A percentile compares a stretch with the other conserved stretches of the same genome.
phyloP scores from a whole-genome alignment of 2,113 vertebrate species.

The Oceanodroma tethys region DNA sequence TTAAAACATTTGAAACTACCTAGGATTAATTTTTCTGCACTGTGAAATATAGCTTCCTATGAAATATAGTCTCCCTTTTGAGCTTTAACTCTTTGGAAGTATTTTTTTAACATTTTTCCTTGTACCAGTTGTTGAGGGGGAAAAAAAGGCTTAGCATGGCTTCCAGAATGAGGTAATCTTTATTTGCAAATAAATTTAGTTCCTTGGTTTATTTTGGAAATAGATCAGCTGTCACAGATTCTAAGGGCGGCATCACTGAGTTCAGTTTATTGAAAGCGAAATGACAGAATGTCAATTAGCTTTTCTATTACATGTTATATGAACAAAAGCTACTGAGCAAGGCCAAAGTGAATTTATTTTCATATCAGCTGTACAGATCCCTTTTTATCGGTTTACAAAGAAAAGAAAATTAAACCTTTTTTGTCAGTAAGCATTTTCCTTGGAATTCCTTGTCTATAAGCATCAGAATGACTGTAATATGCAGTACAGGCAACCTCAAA shows the following conservation, averaged over 20 bases:
- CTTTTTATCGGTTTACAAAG: background rate
- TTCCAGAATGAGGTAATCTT: conserved; percentile 25
- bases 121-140: background rate
- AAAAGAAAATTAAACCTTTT: background rate
- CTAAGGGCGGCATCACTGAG: background rate
- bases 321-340: background rate
- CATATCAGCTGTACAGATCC: background rate
- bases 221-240: conserved; percentile 1
- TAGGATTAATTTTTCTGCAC: background rate
- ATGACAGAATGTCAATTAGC: conserved; percentile 37
- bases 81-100: background rate
- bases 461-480: background rate
- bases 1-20: background rate
- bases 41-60: background rate
- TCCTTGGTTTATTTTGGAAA: conserved; percentile 32
- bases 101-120: background rate
- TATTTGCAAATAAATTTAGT: conserved; percentile 49
- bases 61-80: background rate
- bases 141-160: background rate
- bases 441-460: background rate
- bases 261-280: conserved; percentile 45
- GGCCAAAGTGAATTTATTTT: background rate
- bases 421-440: background rate
- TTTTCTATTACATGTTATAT: conserved; percentile 12
- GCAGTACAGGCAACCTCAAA: background rate